A percentile compares a stretch with the other conserved stretches of the same genome.
Evolutionary conservation across 2,797 vertebrate species (phyloP).

Genomic region (Sebastes wilsoni): DNA sequence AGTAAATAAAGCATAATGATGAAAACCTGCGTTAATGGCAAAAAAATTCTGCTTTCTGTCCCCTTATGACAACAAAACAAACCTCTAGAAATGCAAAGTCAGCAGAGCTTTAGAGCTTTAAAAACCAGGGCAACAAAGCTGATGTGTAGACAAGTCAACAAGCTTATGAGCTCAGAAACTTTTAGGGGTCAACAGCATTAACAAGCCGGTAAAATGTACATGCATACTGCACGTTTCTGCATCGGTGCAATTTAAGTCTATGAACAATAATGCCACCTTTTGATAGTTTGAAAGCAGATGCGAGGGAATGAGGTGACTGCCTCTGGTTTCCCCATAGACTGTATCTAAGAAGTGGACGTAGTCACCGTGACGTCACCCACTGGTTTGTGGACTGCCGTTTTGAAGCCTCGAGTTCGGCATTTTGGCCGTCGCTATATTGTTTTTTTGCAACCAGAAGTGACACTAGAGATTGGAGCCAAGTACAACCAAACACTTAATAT

Average conservation of each 20-base stretch:
- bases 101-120: background rate
- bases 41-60: background rate
- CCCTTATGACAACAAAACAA: background rate
- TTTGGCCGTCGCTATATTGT: no score
- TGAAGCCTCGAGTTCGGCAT: no score
- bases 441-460: no score
- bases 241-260: background rate
- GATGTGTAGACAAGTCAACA: background rate
- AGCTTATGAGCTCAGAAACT: background rate
- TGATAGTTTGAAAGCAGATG: background rate
- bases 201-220: background rate
- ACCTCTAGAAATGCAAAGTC: background rate
- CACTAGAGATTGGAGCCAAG: no score
- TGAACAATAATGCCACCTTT: background rate
- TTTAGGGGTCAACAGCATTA: background rate
- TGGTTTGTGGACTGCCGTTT: no score
- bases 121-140: background rate
- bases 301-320: background rate
- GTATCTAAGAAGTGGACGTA: no score
- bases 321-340: background rate
- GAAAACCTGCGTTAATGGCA: background rate
- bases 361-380: no score
- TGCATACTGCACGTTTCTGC: background rate
- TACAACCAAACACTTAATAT: no score
- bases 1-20: constrained; percentile 32